phyloP scores from a whole-genome alignment of 2,113 vertebrate genomes.

The Tragelaphus buxtoni region DNA sequence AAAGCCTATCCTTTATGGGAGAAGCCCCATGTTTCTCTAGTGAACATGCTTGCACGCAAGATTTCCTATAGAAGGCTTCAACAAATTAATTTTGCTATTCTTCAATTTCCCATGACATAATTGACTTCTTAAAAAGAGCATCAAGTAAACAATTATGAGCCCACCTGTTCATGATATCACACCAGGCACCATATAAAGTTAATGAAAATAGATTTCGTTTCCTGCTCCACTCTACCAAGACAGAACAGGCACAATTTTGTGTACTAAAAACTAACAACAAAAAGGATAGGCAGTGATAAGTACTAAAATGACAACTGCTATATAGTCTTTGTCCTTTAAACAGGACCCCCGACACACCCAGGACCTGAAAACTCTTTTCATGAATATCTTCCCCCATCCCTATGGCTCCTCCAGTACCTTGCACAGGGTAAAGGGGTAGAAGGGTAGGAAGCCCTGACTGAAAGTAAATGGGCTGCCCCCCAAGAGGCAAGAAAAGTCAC shows the following conservation, averaged over 20 bases:
- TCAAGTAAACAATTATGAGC: constrained; percentile 46
- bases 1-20: constrained; percentile 62
- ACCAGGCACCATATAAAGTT: not conserved
- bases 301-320: not conserved
- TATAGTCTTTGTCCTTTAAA: not conserved
- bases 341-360: not conserved
- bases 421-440: not conserved
- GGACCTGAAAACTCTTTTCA: not conserved
- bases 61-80: constrained; percentile 51
- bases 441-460: not conserved
- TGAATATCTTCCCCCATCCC: not conserved
- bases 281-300: not conserved
- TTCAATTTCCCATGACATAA: constrained; percentile 51
- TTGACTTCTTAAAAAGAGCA: constrained; percentile 54
- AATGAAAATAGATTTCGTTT: not conserved
- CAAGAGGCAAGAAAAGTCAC: not conserved
- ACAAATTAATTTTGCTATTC: constrained; percentile 65
- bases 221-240: not conserved
- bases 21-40: constrained; percentile 43
- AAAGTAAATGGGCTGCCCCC: not conserved
- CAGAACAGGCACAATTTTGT: not conserved
- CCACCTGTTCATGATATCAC: constrained; percentile 22
- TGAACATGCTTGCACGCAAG: not conserved
- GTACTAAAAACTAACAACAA: not conserved
- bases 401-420: not conserved